A percentile compares a stretch with the other conserved stretches of the same genome.
phyloP scores from a whole-genome alignment of 2,888 invertebrate species.

The Limnephilus lunatus region DNA sequence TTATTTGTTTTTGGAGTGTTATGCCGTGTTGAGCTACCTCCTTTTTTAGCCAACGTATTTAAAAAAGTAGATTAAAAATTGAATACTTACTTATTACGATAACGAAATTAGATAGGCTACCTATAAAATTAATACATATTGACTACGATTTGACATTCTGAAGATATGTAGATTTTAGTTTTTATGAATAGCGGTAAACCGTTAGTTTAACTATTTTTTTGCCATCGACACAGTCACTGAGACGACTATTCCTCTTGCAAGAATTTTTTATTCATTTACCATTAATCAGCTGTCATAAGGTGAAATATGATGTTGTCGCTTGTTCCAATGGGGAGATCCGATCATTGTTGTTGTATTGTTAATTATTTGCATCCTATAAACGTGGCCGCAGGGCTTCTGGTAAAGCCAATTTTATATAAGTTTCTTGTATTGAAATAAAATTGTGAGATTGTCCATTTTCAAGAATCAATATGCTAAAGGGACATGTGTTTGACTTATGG shows the following conservation, averaged over 20 bases:
- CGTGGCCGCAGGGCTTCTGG: neutral
- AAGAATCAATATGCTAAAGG: too few species aligned
- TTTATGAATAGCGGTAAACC: too few species aligned
- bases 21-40: too few species aligned
- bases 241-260: neutral
- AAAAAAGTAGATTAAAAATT: too few species aligned
- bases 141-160: too few species aligned
- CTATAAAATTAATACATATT: too few species aligned
- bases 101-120: too few species aligned
- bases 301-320: slow-evolving; percentile 23
- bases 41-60: too few species aligned
- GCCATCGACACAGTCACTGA: neutral
- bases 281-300: neutral
- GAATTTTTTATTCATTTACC: neutral
- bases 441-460: neutral
- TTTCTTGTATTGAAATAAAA: neutral
- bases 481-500: too few species aligned
- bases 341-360: neutral
- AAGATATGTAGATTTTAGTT: too few species aligned
- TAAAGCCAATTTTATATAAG: neutral
- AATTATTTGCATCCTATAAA: neutral
- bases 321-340: neutral
- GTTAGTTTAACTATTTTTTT: neutral
- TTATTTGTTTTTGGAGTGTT: too few species aligned
- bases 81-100: too few species aligned